Conservation (phyloP, 2,113 vertebrate genomes). For the Nerophis lumbriciformis region DNA sequence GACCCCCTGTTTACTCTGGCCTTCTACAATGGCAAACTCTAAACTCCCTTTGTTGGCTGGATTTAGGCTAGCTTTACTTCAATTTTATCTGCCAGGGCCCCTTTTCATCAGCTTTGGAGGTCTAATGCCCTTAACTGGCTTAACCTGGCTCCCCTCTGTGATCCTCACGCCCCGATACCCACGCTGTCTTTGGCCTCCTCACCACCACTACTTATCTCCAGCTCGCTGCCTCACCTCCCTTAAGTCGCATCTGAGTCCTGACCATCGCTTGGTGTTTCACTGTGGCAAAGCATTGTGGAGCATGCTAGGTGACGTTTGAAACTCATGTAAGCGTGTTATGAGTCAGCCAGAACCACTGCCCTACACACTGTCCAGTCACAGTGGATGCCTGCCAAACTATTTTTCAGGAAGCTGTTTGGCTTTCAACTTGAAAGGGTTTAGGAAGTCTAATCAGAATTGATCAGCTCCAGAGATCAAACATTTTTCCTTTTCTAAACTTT, state of each 20-base stretch:
- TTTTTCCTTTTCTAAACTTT: too few species aligned
- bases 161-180: conserved; percentile 53
- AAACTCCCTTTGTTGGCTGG: conserved; percentile 78
- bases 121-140: conserved; percentile 83
- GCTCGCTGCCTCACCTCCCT: conserved; percentile 21
- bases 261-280: conserved; percentile 44
- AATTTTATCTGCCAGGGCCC: conserved; percentile 76
- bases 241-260: conserved; percentile 47
- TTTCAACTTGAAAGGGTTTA: too few species aligned
- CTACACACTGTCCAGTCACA: conserved; percentile 19
- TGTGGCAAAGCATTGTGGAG: conserved; percentile 52
- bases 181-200: conserved; percentile 45
- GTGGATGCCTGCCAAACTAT: neutral
- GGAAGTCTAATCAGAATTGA: too few species aligned
- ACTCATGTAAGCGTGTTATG: conserved; percentile 43
- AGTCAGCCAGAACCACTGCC: conserved; percentile 38
- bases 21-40: conserved; percentile 75
- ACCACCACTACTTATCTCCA: conserved; percentile 39
- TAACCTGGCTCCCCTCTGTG: conserved; percentile 73
- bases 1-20: conserved; percentile 76
- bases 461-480: too few species aligned
- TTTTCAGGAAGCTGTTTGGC: too few species aligned
- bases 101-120: conserved; percentile 83
- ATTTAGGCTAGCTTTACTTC: conserved; percentile 83
- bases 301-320: conserved; percentile 44